These are phyloP conservation scores for Echinarachnius parma DNA, from an alignment of 53 echinoderm and acorn worm genomes.

Conservation along the genomic window DNA sequence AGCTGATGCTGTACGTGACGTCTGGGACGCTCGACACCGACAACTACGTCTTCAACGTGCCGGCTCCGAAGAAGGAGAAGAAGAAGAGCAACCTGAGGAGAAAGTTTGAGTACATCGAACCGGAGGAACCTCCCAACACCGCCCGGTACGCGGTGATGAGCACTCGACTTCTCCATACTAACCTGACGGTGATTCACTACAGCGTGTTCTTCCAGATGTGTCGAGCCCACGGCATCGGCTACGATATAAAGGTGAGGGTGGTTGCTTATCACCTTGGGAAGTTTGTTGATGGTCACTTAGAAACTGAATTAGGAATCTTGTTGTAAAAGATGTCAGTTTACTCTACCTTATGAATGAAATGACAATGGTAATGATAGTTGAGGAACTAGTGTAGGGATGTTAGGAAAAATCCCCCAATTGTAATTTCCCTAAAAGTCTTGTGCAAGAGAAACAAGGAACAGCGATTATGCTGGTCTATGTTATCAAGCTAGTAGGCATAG, in stretches of 20 bases:
- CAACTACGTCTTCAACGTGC: constrained; percentile 75
- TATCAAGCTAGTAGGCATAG: no score
- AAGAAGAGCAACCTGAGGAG: constrained; percentile 72
- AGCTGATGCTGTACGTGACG: constrained; percentile 82
- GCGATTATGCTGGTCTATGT: no score
- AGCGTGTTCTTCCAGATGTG: constrained; percentile 99
- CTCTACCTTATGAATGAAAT: no score
- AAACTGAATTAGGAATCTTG: no score
- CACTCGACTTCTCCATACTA: constrained; percentile 85
- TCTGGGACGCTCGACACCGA: constrained; percentile 71
- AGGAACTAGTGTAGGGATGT: no score
- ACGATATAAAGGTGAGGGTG: constrained; percentile 98
- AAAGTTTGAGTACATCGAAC: constrained; percentile 70
- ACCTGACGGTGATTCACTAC: constrained; percentile 92
- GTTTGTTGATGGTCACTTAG: no score
- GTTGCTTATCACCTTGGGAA: no score
- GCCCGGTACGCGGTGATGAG: constrained; percentile 95
- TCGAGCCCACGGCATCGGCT: constrained; percentile 92
- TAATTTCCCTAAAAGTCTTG: no score
- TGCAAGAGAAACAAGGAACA: no score
- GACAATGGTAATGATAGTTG: no score
- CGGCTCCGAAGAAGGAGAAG: constrained; percentile 76
- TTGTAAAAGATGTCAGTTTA: no score
- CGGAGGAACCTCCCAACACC: constrained; percentile 81
- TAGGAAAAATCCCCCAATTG: no score